Conservation (phyloP, 2,888 invertebrate genomes). For the Acanthosepion esculentum region DNA sequence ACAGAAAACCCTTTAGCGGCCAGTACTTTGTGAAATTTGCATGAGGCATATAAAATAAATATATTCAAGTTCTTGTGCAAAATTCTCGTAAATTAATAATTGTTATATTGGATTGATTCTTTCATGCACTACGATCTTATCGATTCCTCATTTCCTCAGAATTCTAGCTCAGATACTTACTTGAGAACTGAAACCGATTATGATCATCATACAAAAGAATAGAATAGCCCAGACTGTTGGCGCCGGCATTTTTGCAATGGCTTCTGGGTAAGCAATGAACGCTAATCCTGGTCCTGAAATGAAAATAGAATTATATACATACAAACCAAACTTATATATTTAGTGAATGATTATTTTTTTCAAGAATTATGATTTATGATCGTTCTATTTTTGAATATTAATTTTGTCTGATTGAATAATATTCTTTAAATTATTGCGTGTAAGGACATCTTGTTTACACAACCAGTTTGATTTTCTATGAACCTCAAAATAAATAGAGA, state of each 20-base stretch:
- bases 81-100: not conserved
- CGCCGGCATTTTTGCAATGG: slow-evolving; percentile 59
- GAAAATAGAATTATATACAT: not conserved
- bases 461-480: too few species aligned
- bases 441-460: too few species aligned
- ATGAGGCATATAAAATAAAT: too few species aligned
- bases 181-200: slow-evolving; percentile 61
- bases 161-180: slow-evolving; percentile 49
- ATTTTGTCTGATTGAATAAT: too few species aligned
- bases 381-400: too few species aligned
- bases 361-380: too few species aligned
- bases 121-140: not conserved
- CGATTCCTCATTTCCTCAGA: not conserved
- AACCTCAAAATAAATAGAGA: too few species aligned
- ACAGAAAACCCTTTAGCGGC: too few species aligned
- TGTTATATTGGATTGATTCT: not conserved
- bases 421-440: too few species aligned
- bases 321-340: too few species aligned
- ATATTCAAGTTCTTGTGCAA: not conserved
- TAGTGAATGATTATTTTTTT: too few species aligned
- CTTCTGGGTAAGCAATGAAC: slow-evolving; percentile 63
- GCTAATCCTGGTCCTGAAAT: slow-evolving; percentile 61
- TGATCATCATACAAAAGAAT: slow-evolving; percentile 63
- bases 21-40: too few species aligned
- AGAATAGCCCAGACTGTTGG: slow-evolving; percentile 62